Evolutionary conservation across 2,797 vertebrate species (phyloP).

Genomic region (Rhinophrynus dorsalis): DNA sequence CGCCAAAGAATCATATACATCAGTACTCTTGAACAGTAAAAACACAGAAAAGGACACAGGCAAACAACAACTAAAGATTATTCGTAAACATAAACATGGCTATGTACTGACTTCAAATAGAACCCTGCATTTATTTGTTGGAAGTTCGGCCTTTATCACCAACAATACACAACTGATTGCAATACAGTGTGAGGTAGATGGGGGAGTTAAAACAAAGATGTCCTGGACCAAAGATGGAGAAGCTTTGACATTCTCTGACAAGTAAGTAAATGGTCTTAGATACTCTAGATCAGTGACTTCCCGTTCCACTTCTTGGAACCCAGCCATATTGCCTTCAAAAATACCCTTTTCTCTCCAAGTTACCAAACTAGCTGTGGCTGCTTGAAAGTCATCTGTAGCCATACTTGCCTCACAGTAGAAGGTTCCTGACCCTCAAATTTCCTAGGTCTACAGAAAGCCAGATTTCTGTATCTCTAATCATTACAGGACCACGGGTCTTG

Average conservation of each 20-base stretch:
- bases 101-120: constrained; percentile 69
- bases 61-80: constrained; percentile 62
- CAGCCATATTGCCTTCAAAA: too few species aligned
- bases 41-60: constrained; percentile 48
- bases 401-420: too few species aligned
- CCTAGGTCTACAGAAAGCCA: too few species aligned
- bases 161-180: constrained; percentile 69
- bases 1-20: constrained; percentile 60
- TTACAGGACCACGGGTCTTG: too few species aligned
- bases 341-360: too few species aligned
- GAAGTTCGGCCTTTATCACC: constrained; percentile 73
- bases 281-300: too few species aligned
- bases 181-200: constrained; percentile 71
- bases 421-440: too few species aligned
- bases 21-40: constrained; percentile 56
- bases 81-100: constrained; percentile 67
- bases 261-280: constrained; percentile 73
- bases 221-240: constrained; percentile 84
- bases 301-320: too few species aligned
- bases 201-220: constrained; percentile 63
- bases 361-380: too few species aligned
- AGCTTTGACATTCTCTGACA: constrained; percentile 66
- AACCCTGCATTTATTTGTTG: constrained; percentile 73
- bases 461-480: too few species aligned
- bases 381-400: too few species aligned